Percentiles rank a stretch among this genome's conserved stretches.
Evolutionary conservation across 2,113 vertebrate species (phyloP).

Genomic region (Corvus cornix): DNA sequence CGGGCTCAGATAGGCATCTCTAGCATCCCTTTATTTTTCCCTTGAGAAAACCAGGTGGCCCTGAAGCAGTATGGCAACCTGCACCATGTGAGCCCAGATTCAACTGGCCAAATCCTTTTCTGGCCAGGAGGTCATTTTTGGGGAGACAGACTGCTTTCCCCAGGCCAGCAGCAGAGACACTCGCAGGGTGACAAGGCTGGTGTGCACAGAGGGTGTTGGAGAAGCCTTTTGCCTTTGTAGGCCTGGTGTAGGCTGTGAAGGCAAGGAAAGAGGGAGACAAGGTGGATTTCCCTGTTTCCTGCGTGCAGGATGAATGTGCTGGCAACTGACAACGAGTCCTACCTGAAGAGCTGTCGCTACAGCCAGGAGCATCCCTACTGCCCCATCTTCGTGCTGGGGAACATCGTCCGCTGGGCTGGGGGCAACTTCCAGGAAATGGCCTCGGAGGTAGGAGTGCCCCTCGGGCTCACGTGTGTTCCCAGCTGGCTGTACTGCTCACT

Average conservation of each 20-base stretch:
- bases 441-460: slow-evolving; percentile 73
- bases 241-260: not conserved
- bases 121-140: not conserved
- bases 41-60: not conserved
- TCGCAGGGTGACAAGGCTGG: accelerated
- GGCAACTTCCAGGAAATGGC: slow-evolving; percentile 87
- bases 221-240: not conserved
- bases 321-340: slow-evolving; percentile 71
- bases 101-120: not conserved
- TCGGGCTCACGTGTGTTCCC: accelerated
- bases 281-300: not conserved
- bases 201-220: not conserved
- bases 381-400: slow-evolving; percentile 89
- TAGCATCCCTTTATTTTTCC: not conserved
- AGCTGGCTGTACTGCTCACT: accelerated
- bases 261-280: not conserved
- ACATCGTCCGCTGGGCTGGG: slow-evolving; percentile 80
- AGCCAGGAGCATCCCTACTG: slow-evolving; percentile 83
- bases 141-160: not conserved
- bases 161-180: not conserved
- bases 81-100: not conserved
- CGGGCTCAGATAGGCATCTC: not conserved
- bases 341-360: slow-evolving; percentile 86
- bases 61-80: not conserved
- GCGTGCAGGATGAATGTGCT: slow-evolving; percentile 84